Base-by-base conservation (phyloP, 1,140 invertebrate genomes). In the Ephestia elutella region DNA sequence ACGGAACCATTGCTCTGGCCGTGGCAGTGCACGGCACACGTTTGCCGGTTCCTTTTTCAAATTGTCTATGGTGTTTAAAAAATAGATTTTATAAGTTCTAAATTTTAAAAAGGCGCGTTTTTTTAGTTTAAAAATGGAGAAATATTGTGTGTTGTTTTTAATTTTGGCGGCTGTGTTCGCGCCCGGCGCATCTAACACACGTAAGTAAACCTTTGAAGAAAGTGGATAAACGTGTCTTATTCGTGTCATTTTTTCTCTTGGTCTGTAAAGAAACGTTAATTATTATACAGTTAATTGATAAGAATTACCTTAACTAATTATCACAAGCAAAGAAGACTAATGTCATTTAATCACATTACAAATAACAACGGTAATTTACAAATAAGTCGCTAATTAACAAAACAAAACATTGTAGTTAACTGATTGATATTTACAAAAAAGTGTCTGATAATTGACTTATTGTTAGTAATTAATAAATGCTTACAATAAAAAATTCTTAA, bases 201-300 rank as follows among this genome's bases (percentile, higher is more conserved):
- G 84, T 87, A 76, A 87, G 84, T 84, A 60, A 30, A 30, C 25
- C 11, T 63, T 70, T 54, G 64, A 82, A 78, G 79, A 82, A 82
- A 82, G 77, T 80, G 62, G 71, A 71, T 17, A 44, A 8, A 44
- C 38, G 38, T 44, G 38, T 44, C 38, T 44, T 44, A 44, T 44
- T 44, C n/a, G 38, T 44, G 38, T 44, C 38, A 44, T 44, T 44
- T 44, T 44, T 44, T 44, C 38, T 44, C 38, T 44, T 15, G 13
- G 5, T 38, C 13, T 38, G 38, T 7, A 44, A 44, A 15, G 15
- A 15, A 5, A 15, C 13, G 2, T 44, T 10, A 10, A 1, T 15
- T 15, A 44, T 44, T 10, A 44, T 15, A 44, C 38, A 13, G 38
- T 44, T 44, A 44, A 5, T n/a, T 15, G 13, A 15, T 44, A 7